These are phyloP conservation scores for Notocelia uddmanniana DNA, from an alignment of 2,888 invertebrate genomes.

Conservation along the genomic window DNA sequence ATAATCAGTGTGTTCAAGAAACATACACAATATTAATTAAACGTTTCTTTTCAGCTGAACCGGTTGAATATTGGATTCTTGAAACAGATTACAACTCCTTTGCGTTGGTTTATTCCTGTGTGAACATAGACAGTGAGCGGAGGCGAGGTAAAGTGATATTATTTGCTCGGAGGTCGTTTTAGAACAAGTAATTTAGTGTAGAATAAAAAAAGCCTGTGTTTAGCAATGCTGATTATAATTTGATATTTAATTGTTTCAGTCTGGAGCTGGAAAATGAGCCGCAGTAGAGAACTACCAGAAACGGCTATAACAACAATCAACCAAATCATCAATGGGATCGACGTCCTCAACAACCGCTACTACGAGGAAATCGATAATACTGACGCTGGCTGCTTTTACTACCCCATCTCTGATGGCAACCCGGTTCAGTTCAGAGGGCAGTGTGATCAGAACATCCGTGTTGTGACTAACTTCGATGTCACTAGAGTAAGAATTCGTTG, in stretches of 20 bases:
- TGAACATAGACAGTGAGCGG: slow-evolving; percentile 70
- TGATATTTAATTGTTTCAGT: slow-evolving; percentile 63
- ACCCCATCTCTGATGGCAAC: slow-evolving; percentile 50
- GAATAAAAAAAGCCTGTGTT: no score
- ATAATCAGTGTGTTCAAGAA: no score
- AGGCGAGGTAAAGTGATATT: slow-evolving; percentile 67
- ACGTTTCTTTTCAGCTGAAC: slow-evolving; percentile 44
- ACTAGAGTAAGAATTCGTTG: slow-evolving; percentile 50
- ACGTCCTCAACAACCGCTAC: slow-evolving; percentile 57
- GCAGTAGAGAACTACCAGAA: slow-evolving; percentile 42
- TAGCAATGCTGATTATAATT: background rate
- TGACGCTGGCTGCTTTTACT: slow-evolving; percentile 61
- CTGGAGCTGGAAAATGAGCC: slow-evolving; percentile 50
- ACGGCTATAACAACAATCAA: slow-evolving; percentile 42
- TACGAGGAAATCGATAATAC: slow-evolving; percentile 55
- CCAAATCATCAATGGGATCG: slow-evolving; percentile 39
- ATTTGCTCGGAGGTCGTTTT: no score
- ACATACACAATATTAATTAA: background rate
- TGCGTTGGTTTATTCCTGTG: slow-evolving; percentile 87
- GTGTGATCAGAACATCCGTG: slow-evolving; percentile 46
- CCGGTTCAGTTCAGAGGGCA: slow-evolving; percentile 50
- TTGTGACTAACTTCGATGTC: slow-evolving; percentile 53
- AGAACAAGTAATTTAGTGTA: no score
- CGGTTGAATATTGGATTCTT: slow-evolving; percentile 56
- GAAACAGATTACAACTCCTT: slow-evolving; percentile 86